Evolutionary conservation across 64 coral and sea anemone species (phyloP), one percentile per base, ranked within the genome.

Genomic region (Montipora efflorescens): DNA sequence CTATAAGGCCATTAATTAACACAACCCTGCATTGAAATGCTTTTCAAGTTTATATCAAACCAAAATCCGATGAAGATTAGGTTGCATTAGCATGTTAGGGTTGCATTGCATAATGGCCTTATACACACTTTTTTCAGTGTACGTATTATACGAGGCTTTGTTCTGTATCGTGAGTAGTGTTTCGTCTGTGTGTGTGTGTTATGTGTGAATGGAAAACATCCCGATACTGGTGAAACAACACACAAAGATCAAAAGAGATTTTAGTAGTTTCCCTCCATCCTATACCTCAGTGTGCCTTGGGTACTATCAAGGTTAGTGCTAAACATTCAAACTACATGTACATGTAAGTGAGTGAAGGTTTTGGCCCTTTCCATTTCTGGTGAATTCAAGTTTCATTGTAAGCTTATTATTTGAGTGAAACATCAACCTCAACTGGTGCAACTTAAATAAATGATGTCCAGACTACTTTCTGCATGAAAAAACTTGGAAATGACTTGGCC

Each of bases 401-500:
- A 12, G 13, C 13, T 67, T 14, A 4, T 67, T 4, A 68, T 5
- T 5, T 18, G 18, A 12, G 20, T 5, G 18, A 68, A 18, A n/a
- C 14, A 68, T 12, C 7, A 74, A 74, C n/a, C 8, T 12, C 13
- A 64, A 64, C 14, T 64, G 61, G 53, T 57, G 53, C 53, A 57
- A 6, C 11, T 57, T 57, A 57, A 36, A 36, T 57, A 57, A 57
- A 57, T 8, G 6, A 57, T 57, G 53, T 46, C 46, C 36, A 51
- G 82, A 22, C 62, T 86, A 59, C 66, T 50, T 20, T 86, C 36
- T 84, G 44, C 5, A 36, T 5, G 1, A 88, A 83, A 75, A 59
- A 81, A 88, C 84, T 93, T 93, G 87, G 84, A 93, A 88, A 70
- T 72, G 16, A 20, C 18, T 71, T 70, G 48, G 8, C 47, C 28